phyloP scores from a whole-genome alignment of 1,140 invertebrate species.

The Nylanderia fulva region DNA sequence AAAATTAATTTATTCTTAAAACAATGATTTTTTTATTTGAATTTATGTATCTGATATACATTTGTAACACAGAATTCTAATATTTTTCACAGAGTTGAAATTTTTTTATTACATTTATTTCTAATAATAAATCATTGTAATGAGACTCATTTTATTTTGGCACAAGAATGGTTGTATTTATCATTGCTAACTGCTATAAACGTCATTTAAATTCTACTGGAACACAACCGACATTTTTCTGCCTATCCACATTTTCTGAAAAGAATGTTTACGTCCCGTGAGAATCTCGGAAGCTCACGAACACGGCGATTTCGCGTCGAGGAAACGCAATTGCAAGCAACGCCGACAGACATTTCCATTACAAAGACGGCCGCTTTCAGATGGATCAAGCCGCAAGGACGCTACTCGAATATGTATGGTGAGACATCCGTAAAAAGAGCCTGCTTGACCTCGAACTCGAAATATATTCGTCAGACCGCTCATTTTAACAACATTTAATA shows the following conservation, averaged over 20 bases:
- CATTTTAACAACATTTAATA: background rate
- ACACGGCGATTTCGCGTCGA: constrained; percentile 21
- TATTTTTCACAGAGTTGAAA: background rate
- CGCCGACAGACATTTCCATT: constrained; percentile 61
- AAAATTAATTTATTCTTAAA: background rate
- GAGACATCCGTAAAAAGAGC: constrained; percentile 34
- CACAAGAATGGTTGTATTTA: background rate
- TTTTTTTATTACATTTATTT: background rate
- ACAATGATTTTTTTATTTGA: background rate
- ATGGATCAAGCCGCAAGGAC: constrained; percentile 54
- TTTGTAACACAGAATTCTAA: background rate
- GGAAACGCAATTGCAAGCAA: constrained; percentile 17
- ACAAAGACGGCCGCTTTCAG: constrained; percentile 61
- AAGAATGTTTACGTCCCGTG: constrained; percentile 36
- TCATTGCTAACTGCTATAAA: background rate
- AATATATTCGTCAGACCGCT: constrained; percentile 49
- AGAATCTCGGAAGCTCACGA: constrained; percentile 37
- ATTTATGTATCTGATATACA: background rate
- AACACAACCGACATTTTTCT: background rate
- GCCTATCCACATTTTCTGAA: background rate
- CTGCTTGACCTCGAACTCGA: constrained; percentile 47
- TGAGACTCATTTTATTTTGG: background rate
- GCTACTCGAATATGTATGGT: constrained; percentile 65
- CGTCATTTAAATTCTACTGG: constrained; percentile 17
- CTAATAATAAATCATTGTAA: background rate